Evolutionary conservation across 2,797 vertebrate genomes (phyloP), one percentile per base, ranked within the genome.

Genomic region (Eutrigla gurnardus): DNA sequence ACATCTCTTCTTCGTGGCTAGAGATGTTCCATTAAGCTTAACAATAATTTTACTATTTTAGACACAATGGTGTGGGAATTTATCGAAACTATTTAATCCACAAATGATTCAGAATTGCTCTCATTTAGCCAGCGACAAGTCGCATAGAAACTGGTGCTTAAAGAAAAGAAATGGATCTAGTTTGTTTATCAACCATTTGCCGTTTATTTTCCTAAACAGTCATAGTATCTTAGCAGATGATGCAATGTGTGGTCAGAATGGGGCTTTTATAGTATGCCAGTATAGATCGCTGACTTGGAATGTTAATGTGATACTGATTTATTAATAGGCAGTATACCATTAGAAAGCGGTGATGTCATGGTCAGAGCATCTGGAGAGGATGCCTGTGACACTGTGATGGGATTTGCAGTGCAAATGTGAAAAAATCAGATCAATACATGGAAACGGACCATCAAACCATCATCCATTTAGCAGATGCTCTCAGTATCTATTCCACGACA

Each of bases 401-500:
- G n/a, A 69, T 65, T 32, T 79, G 84, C 65, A 82, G 81, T 81
- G 68, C 63, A 84, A 58, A 75, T 82, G 69, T 73, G 40, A 74
- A 67, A 25, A 65, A 70, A 61, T 43, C 12, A 9, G 76, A 86
- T 81, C 12, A 0, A 75, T 84, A 73, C 37, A 81, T 83, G 35
- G 43, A 85, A 84, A 66, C 17, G 2, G 73, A 54, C 32, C 49
- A 82, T 80, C 3, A 37, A 84, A 89, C 78, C 61, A 80, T 40
- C 77, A 54, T 76, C 72, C 73, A 88, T 80, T 62, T 64, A 67
- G 39, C 65, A 68, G 36, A 71, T 81, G 50, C 46, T 79, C 70
- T 78, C 37, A 63, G 55, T 73, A 78, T 85, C 45, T 81, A 49
- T 74, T 84, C 52, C 67, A 79, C 82, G 71, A 35, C 53, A 75